Base-by-base conservation (phyloP, 2,113 vertebrate species). In the Pangasianodon gigas region DNA sequence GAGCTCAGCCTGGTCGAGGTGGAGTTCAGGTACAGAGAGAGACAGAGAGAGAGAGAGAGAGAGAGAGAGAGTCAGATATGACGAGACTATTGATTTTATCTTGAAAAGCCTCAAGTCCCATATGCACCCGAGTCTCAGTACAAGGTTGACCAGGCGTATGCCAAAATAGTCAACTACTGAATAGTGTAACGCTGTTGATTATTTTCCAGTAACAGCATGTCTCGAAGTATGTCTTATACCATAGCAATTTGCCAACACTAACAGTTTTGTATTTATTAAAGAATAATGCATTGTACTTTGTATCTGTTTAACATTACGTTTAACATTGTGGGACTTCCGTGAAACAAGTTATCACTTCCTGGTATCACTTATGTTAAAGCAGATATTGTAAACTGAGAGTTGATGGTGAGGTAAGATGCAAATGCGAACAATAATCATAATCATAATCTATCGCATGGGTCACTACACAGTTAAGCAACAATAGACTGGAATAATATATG, bases 1-100 rank as follows among this genome's bases (percentile, higher is more conserved):
- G 98, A 99, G 95, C 96, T 99, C 90, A 99, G 98, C 92, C 96
- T 99, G 51, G 98, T 99, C 51, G 98, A 99, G 90, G 98, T 99
- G 95, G 98, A 99, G 94, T 99, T 99, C 96, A 98, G 98, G 98
- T 99, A 94, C 10, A 83, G 51, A 71, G 52, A 79, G 51, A 51
- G 19, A 51, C 21, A 58, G 29, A 87, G 6, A 3, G 7, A 21
- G 58, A 84, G 58, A 69, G 60, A 83, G 48, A 82, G 54, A 74
- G 67, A 81, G 37, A 86, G 32, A 80, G 9, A 60, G 32, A 71
- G 62, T 6, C 16, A 62, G 82, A 60, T 14, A 71, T 32, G 21
- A 10, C 1, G 2, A 44, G 74, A 44, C 3, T 46, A 37, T 41
- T 10, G 18, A 16, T 74, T 74, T 19, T 74, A 74, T 75, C 71